phyloP scores from a whole-genome alignment of 2,797 vertebrate species.

The Micropoecilia bifurca region DNA sequence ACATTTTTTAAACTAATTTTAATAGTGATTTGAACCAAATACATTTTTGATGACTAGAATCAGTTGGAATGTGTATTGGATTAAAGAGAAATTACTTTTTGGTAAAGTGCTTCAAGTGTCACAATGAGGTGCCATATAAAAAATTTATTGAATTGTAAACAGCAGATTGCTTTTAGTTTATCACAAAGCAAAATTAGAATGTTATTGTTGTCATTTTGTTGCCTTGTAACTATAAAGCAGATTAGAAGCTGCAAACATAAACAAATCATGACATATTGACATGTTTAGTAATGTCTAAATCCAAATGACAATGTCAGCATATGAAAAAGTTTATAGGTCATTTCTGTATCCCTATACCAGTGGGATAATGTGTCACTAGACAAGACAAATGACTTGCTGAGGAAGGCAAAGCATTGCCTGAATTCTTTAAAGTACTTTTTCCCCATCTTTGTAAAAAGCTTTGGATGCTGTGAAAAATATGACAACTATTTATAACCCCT shows the following conservation, averaged over 20 bases:
- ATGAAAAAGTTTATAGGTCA: neutral
- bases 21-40: neutral
- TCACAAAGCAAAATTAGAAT: neutral
- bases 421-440: slow-evolving; percentile 4
- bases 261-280: neutral
- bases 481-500: slow-evolving; percentile 11
- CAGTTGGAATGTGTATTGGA: neutral
- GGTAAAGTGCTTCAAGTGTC: neutral
- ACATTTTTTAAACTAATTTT: neutral
- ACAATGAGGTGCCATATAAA: neutral
- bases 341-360: neutral
- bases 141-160: neutral
- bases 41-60: neutral
- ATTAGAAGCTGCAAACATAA: neutral
- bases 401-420: neutral
- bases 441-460: neutral
- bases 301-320: neutral
- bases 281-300: neutral
- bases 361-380: neutral
- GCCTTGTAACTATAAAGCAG: neutral
- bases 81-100: neutral
- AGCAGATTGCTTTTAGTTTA: neutral
- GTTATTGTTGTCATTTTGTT: neutral
- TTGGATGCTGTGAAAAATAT: slow-evolving; percentile 6
- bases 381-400: slow-evolving; percentile 3